Evolutionary conservation across 1,140 invertebrate species (phyloP).

Genomic region (Acromyrmex echinatior): DNA sequence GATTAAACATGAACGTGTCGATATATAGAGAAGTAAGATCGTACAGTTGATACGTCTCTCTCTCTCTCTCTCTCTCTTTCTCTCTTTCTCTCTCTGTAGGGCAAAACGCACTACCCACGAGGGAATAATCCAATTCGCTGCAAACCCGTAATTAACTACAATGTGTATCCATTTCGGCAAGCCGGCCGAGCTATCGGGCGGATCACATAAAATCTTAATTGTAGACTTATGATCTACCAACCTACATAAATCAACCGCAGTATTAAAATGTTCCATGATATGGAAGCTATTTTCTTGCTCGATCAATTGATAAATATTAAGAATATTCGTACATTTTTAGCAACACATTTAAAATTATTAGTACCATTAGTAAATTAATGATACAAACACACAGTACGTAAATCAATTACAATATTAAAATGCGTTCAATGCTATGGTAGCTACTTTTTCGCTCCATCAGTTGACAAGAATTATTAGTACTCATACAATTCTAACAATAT

Average conservation of each 20-base stretch:
- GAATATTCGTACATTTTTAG: neutral
- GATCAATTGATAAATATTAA: neutral
- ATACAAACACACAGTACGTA: too few species aligned
- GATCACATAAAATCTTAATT: slow-evolving; percentile 80
- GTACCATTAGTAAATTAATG: too few species aligned
- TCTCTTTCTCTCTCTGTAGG: neutral
- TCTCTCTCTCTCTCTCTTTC: neutral
- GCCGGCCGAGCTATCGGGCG: slow-evolving; percentile 67
- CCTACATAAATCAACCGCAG: slow-evolving; percentile 75
- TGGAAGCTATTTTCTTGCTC: neutral
- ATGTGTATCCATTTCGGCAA: slow-evolving; percentile 76
- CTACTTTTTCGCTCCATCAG: too few species aligned
- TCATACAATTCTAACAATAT: too few species aligned
- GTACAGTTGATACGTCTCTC: slow-evolving; percentile 47
- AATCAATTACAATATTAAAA: too few species aligned
- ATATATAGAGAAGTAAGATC: slow-evolving; percentile 61
- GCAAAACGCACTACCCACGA: slow-evolving; percentile 16
- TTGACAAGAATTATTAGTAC: too few species aligned
- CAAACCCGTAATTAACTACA: slow-evolving; percentile 76
- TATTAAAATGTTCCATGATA: neutral
- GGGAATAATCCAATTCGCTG: slow-evolving; percentile 69
- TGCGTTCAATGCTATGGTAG: too few species aligned
- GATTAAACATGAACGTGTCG: slow-evolving; percentile 57
- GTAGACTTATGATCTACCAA: slow-evolving; percentile 69
- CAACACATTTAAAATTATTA: neutral